phyloP scores from a whole-genome alignment of 2,888 invertebrate genomes.

The Chrysolina haemoptera region DNA sequence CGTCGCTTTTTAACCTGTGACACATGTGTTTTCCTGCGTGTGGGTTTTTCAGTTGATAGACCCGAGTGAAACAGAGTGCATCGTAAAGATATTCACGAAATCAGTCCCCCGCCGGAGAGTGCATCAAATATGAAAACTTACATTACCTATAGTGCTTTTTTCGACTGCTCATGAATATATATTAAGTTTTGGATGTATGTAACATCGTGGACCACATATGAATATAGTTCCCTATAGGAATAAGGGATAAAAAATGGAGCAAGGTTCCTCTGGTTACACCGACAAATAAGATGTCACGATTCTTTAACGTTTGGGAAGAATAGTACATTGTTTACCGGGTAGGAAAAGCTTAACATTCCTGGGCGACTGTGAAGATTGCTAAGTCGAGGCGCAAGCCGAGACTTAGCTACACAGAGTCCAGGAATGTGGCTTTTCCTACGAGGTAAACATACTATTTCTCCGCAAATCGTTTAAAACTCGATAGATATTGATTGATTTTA shows the following conservation, averaged over 20 bases:
- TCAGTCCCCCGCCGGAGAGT: constrained; percentile 54
- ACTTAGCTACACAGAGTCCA: too few species aligned
- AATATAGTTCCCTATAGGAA: constrained; percentile 7
- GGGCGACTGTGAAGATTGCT: too few species aligned
- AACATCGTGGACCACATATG: constrained; percentile 15
- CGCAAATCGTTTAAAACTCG: too few species aligned
- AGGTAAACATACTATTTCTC: too few species aligned
- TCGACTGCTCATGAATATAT: constrained; percentile 47
- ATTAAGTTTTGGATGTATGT: constrained; percentile 32
- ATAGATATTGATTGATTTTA: too few species aligned
- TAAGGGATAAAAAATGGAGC: not conserved
- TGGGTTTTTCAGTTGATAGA: constrained; percentile 53
- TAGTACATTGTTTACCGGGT: too few species aligned
- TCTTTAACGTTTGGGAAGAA: too few species aligned
- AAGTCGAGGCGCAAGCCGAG: too few species aligned
- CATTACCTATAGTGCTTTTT: constrained; percentile 36
- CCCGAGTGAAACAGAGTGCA: constrained; percentile 51
- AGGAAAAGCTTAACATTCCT: too few species aligned
- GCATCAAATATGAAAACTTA: constrained; percentile 52
- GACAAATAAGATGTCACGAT: too few species aligned
- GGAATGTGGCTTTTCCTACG: too few species aligned
- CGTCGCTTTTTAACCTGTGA: constrained; percentile 38
- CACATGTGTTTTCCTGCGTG: constrained; percentile 41
- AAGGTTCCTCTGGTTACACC: not conserved
- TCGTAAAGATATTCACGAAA: constrained; percentile 53